Conservation (phyloP, 1,140 invertebrate species). For the Diachasma alloeum region DNA sequence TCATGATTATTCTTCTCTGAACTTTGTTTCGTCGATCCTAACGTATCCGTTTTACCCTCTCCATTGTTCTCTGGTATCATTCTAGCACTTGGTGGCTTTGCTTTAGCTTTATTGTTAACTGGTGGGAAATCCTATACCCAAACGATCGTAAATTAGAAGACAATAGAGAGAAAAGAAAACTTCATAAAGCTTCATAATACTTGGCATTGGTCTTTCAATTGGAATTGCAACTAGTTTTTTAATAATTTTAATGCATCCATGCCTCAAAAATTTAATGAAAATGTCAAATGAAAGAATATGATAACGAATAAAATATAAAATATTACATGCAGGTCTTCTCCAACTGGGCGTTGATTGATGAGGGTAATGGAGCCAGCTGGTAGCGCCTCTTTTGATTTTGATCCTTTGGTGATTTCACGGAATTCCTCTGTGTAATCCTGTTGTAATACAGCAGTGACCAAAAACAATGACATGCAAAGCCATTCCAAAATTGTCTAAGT, state of each 20-base stretch:
- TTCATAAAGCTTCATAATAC: neutral
- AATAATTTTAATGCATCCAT: neutral
- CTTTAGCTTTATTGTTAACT: slow-evolving; percentile 68
- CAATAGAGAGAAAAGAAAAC: neutral
- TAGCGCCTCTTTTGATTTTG: slow-evolving; percentile 87
- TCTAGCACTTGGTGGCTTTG: slow-evolving; percentile 51
- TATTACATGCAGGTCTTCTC: slow-evolving; percentile 92
- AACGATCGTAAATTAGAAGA: neutral
- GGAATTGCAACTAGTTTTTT: neutral
- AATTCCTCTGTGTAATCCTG: slow-evolving; percentile 98
- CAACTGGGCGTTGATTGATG: slow-evolving; percentile 94
- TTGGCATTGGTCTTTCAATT: too few species aligned
- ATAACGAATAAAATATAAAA: slow-evolving; percentile 43
- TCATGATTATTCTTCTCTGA: slow-evolving; percentile 62
- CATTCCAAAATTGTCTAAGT: slow-evolving; percentile 48
- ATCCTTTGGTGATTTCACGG: slow-evolving; percentile 91
- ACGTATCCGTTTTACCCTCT: slow-evolving; percentile 57
- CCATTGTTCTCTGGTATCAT: slow-evolving; percentile 59
- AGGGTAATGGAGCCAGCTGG: slow-evolving; percentile 93
- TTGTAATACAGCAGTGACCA: slow-evolving; percentile 61
- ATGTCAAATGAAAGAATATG: neutral
- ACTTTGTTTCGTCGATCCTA: slow-evolving; percentile 54
- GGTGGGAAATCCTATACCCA: slow-evolving; percentile 65
- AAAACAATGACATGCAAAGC: slow-evolving; percentile 61
- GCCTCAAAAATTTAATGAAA: neutral